These are phyloP conservation scores for Gymnarchus niloticus DNA, from an alignment of 2,113 vertebrate genomes.

Conservation along the genomic window DNA sequence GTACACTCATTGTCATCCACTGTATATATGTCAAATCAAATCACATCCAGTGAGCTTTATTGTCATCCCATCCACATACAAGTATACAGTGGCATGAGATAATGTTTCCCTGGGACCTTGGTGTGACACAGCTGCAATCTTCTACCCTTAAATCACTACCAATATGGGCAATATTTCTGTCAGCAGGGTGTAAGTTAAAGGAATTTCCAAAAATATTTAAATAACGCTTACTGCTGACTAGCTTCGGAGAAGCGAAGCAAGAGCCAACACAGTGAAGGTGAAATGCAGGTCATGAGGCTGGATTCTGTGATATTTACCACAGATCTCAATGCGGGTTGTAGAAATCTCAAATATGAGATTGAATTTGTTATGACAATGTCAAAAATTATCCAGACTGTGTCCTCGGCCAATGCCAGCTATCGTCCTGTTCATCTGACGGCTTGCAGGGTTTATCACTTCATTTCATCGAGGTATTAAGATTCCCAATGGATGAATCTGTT, in stretches of 20 bases:
- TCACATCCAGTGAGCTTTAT: no score
- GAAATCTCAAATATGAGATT: not conserved
- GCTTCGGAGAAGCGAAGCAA: not conserved
- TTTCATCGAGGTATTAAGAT: conserved; percentile 46
- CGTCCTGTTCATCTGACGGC: conserved; percentile 23
- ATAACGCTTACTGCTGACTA: no score
- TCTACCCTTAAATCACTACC: not conserved
- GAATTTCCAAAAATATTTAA: not conserved
- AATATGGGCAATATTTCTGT: not conserved
- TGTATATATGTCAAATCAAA: no score
- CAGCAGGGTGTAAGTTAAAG: not conserved
- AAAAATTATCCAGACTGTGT: not conserved
- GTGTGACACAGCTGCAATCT: no score
- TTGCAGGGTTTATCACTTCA: conserved; percentile 29
- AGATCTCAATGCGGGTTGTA: not conserved
- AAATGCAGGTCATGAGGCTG: not conserved
- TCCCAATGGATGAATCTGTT: conserved; percentile 40
- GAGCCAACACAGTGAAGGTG: not conserved
- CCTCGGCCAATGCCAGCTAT: not conserved
- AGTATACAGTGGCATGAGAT: no score
- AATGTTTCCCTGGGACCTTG: no score
- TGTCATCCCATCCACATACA: no score
- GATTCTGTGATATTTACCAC: not conserved
- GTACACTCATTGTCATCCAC: no score
- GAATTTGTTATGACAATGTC: not conserved